Evolutionary conservation across 2,113 vertebrate species (phyloP), one percentile per base, ranked within the genome.

Genomic region (Rhombomys opimus): DNA sequence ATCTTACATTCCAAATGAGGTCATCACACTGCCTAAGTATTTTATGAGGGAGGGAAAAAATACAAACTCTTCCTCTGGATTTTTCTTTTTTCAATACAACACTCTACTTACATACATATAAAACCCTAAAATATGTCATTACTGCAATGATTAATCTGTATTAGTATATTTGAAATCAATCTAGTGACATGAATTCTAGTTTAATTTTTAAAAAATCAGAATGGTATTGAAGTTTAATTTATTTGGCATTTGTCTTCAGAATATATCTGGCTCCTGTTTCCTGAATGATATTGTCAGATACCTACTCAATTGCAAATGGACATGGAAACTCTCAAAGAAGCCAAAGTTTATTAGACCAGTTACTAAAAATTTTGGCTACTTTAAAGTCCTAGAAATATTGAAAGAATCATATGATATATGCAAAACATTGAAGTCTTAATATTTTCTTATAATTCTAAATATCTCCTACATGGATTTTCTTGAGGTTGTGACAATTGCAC

Each of bases 241-340:
- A 46, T 87, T 9, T 97, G 13, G 2, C 32, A n/a, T 91, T 90
- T 94, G 90, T 9, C 8, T 92, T 94, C 89, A 63, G 5, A 59
- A 6, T 65, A 8, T 81, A 46, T 35, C 4, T 73, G n/a, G 17
- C 17, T 92, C 32, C 5, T 30, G 0, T 94, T 77, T 92, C 20
- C 80, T 91, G 72, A 75, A 80, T 78, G n/a, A 75, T 63, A 87
- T 25, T 1, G 59, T 41, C 76, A 54, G 65, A 54, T 86, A 3
- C 18, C 1, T 14, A 50, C 12, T 76, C 15, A 82, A 0, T 78
- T 95, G 46, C 18, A 95, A 95, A n/a, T 61, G 68, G 12, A 12
- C 72, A 54, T n/a, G 41, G 65, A 95, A 86, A 22, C 8, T 90
- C 54, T 80, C 6, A 91, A 82, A 76, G 46, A 72, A 6, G 2